Evolutionary conservation across 2,888 invertebrate species (phyloP).

Genomic region (Melanostoma mellinum): DNA sequence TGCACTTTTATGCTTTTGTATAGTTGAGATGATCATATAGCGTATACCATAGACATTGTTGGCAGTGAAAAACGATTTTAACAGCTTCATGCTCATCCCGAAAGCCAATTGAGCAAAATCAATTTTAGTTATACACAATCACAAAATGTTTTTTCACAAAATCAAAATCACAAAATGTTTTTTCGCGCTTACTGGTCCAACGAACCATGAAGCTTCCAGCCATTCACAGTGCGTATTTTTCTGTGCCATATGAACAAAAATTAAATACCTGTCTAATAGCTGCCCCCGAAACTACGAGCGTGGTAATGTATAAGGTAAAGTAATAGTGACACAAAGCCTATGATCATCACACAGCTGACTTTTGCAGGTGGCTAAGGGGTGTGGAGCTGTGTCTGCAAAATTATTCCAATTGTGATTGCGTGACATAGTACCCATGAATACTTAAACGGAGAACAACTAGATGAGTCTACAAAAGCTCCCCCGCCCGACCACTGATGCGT

Average conservation of each 20-base stretch:
- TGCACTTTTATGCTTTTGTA: background rate
- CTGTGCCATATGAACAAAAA: slow-evolving; percentile 33
- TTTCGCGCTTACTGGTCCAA: slow-evolving; percentile 51
- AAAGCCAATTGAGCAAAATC: slow-evolving; percentile 24
- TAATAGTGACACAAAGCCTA: slow-evolving; percentile 41
- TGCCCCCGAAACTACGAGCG: slow-evolving; percentile 28
- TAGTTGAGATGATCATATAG: background rate
- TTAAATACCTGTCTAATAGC: slow-evolving; percentile 62
- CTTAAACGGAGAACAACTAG: slow-evolving; percentile 58
- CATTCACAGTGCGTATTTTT: slow-evolving; percentile 31
- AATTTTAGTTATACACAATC: slow-evolving; percentile 28
- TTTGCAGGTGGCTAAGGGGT: slow-evolving; percentile 15
- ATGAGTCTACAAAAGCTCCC: slow-evolving; percentile 60
- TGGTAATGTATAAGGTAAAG: background rate
- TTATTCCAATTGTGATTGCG: slow-evolving; percentile 70
- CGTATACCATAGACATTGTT: background rate
- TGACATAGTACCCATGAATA: slow-evolving; percentile 67
- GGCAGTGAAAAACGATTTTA: no score
- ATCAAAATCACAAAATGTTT: slow-evolving; percentile 38
- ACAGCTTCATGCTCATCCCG: background rate
- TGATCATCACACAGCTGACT: slow-evolving; percentile 56
- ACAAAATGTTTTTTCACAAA: slow-evolving; percentile 45
- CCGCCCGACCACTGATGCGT: slow-evolving; percentile 67
- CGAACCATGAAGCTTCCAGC: slow-evolving; percentile 54
- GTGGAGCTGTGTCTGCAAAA: slow-evolving; percentile 45